Evolutionary conservation across 2,888 invertebrate genomes (phyloP).

Genomic region (Melinaea marsaeus): DNA sequence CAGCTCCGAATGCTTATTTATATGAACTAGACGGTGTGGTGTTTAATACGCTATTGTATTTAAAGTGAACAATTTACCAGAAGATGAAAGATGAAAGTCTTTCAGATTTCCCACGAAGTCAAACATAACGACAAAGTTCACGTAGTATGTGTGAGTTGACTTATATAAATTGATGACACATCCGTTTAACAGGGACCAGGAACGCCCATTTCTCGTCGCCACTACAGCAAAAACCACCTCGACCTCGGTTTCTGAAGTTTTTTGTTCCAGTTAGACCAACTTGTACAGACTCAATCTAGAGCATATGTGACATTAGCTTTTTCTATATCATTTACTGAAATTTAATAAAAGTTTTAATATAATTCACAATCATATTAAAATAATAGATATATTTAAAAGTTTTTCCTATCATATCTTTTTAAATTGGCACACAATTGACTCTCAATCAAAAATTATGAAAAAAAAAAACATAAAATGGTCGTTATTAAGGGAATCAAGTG

Average conservation of each 20-base stretch:
- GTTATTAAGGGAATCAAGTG: slow-evolving; percentile 7
- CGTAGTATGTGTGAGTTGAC: background rate
- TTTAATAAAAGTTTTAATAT: background rate
- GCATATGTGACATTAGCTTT: slow-evolving; percentile 1
- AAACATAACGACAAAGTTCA: background rate
- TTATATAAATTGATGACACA: slow-evolving; percentile 4
- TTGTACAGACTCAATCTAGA: slow-evolving; percentile 16
- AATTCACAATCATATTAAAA: background rate
- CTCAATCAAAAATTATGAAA: slow-evolving; percentile 4
- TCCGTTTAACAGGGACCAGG: slow-evolving; percentile 7
- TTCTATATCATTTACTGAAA: background rate
- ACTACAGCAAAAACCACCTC: slow-evolving; percentile 43
- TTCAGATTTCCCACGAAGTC: background rate
- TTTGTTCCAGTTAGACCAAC: slow-evolving; percentile 22
- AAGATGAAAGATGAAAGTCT: background rate
- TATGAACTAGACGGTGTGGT: too few relatives aligned
- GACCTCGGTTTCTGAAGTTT: slow-evolving; percentile 24
- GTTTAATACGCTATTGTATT: too few relatives aligned
- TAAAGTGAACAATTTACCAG: too few relatives aligned
- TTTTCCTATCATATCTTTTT: background rate
- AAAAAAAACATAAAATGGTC: slow-evolving; percentile 6
- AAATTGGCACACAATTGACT: slow-evolving; percentile 1
- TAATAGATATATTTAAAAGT: background rate
- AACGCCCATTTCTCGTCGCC: slow-evolving; percentile 47
- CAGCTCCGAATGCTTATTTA: too few relatives aligned